phyloP scores from a whole-genome alignment of 2,888 invertebrate species.

The Beris morrisii region DNA sequence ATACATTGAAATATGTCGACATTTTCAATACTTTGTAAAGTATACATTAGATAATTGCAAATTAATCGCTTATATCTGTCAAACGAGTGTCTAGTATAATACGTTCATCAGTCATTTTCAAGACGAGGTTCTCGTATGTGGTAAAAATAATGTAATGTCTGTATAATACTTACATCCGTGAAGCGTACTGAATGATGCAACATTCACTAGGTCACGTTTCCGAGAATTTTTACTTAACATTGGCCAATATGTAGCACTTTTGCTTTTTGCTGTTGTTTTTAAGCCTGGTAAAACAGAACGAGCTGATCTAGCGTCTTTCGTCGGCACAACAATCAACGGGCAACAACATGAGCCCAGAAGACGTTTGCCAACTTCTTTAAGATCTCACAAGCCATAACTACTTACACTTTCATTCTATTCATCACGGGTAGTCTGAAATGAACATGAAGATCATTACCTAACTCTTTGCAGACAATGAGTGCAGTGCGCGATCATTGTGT shows the following conservation, averaged over 20 bases:
- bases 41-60: no score
- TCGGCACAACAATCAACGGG: background rate
- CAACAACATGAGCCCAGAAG: background rate
- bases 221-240: background rate
- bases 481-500: no score
- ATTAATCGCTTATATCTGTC: no score
- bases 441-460: no score
- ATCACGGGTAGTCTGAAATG: constrained; percentile 4
- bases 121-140: background rate
- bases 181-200: background rate
- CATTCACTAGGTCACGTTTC: constrained; percentile 12
- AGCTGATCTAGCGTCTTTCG: background rate
- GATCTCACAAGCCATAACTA: constrained; percentile 11
- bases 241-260: constrained; percentile 7
- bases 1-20: no score
- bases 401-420: constrained; percentile 31
- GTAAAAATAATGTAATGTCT: background rate
- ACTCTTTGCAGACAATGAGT: no score
- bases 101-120: constrained; percentile 23
- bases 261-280: constrained; percentile 3
- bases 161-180: background rate
- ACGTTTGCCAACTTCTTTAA: constrained; percentile 26
- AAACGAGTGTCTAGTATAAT: background rate
- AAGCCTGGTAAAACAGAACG: background rate
- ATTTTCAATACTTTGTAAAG: no score